Base-by-base conservation (phyloP, 2,797 vertebrate species). In the Chelidonichthys spinosus region DNA sequence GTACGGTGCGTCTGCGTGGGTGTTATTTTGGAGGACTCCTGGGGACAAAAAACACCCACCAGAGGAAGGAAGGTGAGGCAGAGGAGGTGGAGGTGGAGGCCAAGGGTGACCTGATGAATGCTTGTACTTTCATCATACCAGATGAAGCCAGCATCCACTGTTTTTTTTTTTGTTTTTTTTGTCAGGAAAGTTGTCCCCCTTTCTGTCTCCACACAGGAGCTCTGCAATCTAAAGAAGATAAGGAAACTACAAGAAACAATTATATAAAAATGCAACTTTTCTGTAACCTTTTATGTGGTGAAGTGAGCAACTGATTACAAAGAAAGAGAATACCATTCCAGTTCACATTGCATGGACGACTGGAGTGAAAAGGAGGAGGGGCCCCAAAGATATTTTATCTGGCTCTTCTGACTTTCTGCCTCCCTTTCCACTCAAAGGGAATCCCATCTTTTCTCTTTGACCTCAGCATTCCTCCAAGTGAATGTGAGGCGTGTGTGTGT, bases 391-490 rank as follows among this genome's bases (percentile, higher is more conserved):
- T 79, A 83, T 85, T 84, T 82, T 84, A 87, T 86, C 76, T 78
- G 74, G 73, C 75, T 56, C 78, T 71, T 44, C 63, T 59, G 62
- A 61, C 62, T 63, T 55, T 46, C 35, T 11, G 61, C 66, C 77
- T 89, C 85, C 84, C 70, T 72, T 65, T 74, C 72, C 68, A 71
- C 76, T 82, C 73, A 78, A 85, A 88, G 81, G 90, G 90, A 91
- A 89, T 92, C 86, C 90, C 90, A 82, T 83, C 76, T 85, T 83
- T 90, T 87, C 36, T 82, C 72, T 90, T 89, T 90, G 89, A 87
- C 87, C 88, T 87, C 74, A 47, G 56, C 87, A 92, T 92, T 92
- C 90, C 83, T 85, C 49, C 11, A 39, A 75, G 54, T 83, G 74
- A 85, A 83, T 81, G 69, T 82, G 52, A 85, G 84, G 87, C 64